Evolutionary conservation across 2,113 vertebrate species (phyloP).

Genomic region (Rhagologus leucostigma): DNA sequence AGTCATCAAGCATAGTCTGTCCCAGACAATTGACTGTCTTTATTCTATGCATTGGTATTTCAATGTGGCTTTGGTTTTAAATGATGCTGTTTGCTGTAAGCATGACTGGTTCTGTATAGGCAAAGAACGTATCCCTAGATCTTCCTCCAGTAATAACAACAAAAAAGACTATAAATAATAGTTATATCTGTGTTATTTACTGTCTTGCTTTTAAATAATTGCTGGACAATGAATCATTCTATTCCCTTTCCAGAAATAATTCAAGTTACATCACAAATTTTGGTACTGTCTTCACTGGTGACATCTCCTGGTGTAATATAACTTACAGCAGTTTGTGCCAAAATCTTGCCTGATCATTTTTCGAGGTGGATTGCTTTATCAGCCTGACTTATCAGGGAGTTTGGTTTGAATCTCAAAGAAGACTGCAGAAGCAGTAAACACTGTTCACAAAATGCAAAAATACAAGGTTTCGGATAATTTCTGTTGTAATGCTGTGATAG

Average conservation of each 20-base stretch:
- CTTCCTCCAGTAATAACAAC: not conserved
- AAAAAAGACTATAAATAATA: not conserved
- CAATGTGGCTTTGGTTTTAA: not conserved
- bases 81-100: not conserved
- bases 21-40: not conserved
- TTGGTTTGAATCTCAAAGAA: not conserved
- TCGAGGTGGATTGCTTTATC: not conserved
- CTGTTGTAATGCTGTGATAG: slow-evolving; percentile 46
- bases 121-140: not conserved
- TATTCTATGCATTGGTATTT: not conserved
- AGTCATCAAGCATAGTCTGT: not conserved
- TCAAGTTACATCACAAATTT: not conserved
- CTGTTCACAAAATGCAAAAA: slow-evolving; percentile 10
- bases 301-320: not conserved
- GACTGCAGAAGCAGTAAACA: not conserved
- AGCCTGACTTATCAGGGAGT: not conserved
- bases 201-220: not conserved
- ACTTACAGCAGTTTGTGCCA: not conserved
- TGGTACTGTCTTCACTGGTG: not conserved
- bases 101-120: not conserved
- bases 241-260: not conserved
- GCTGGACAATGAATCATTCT: not conserved
- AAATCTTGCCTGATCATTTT: not conserved
- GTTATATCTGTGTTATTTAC: not conserved
- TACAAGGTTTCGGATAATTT: slow-evolving; percentile 20